Percentiles rank a stretch among this genome's conserved stretches.
phyloP scores from a whole-genome alignment of 2,113 vertebrate genomes.

The Bombycilla garrulus region DNA sequence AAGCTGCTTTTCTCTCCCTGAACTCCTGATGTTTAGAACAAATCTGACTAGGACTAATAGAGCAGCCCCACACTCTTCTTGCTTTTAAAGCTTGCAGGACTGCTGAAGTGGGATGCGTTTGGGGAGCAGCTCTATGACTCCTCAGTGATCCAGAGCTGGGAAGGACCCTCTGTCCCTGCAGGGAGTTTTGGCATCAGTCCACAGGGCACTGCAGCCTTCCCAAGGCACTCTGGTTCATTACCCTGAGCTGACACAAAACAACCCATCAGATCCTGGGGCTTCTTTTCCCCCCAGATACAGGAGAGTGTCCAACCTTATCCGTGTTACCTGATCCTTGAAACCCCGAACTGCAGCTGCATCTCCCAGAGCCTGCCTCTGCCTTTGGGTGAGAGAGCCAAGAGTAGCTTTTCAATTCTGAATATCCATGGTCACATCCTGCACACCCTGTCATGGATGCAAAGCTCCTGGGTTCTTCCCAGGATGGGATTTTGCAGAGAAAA shows the following conservation, averaged over 20 bases:
- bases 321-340: not conserved
- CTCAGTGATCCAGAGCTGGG: not conserved
- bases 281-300: not conserved
- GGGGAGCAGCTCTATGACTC: not conserved
- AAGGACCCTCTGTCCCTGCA: not conserved
- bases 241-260: not conserved
- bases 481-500: not conserved
- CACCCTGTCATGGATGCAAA: not conserved
- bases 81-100: not conserved
- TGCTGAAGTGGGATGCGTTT: rapidly evolving
- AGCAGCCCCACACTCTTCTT: not conserved
- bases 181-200: not conserved
- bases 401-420: not conserved
- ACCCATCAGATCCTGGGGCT: not conserved
- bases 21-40: not conserved
- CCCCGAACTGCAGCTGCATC: rapidly evolving
- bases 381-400: not conserved
- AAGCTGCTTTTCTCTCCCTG: not conserved
- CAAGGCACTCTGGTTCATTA: not conserved
- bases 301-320: not conserved
- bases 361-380: not conserved
- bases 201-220: not conserved
- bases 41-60: not conserved
- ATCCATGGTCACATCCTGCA: not conserved
- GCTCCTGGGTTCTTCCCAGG: not conserved